Percentiles rank a stretch among this genome's conserved stretches.
phyloP scores from a whole-genome alignment of 2,888 invertebrate genomes.

The Pammene aurita region DNA sequence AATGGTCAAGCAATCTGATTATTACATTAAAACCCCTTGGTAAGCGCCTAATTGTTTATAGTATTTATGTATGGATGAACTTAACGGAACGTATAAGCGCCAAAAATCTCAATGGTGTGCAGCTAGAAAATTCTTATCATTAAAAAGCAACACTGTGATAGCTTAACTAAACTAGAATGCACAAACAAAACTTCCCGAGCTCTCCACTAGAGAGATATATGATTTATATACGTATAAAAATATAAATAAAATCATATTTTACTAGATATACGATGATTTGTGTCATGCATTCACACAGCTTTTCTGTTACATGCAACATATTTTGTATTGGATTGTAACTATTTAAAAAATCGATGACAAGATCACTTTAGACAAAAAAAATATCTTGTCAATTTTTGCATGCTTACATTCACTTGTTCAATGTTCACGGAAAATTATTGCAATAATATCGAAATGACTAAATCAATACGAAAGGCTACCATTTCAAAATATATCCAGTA shows the following conservation, averaged over 20 bases:
- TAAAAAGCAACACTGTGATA: slow-evolving; percentile 38
- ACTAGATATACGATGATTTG: slow-evolving; percentile 46
- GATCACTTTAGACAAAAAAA: slow-evolving; percentile 6
- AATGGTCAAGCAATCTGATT: not conserved
- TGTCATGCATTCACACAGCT: slow-evolving; percentile 73
- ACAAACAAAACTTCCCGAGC: slow-evolving; percentile 77
- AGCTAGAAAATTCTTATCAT: slow-evolving; percentile 52
- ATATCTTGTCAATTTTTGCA: slow-evolving; percentile 20
- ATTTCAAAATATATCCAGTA: slow-evolving; percentile 51
- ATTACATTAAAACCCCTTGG: not conserved
- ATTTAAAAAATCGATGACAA: slow-evolving; percentile 14
- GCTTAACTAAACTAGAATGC: slow-evolving; percentile 49
- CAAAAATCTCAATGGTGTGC: slow-evolving; percentile 54
- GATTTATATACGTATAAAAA: slow-evolving; percentile 53
- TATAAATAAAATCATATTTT: slow-evolving; percentile 54
- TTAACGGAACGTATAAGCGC: slow-evolving; percentile 28
- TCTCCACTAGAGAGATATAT: slow-evolving; percentile 81
- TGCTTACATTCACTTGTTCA: slow-evolving; percentile 21
- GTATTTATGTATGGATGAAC: not conserved
- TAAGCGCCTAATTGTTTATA: not conserved
- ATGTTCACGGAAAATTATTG: not conserved
- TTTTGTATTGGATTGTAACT: slow-evolving; percentile 37
- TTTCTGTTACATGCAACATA: slow-evolving; percentile 75
- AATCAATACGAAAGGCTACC: slow-evolving; percentile 24
- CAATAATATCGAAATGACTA: not conserved